Base-by-base conservation (phyloP, 2,113 vertebrate genomes). In the Planiliza haematocheilus region DNA sequence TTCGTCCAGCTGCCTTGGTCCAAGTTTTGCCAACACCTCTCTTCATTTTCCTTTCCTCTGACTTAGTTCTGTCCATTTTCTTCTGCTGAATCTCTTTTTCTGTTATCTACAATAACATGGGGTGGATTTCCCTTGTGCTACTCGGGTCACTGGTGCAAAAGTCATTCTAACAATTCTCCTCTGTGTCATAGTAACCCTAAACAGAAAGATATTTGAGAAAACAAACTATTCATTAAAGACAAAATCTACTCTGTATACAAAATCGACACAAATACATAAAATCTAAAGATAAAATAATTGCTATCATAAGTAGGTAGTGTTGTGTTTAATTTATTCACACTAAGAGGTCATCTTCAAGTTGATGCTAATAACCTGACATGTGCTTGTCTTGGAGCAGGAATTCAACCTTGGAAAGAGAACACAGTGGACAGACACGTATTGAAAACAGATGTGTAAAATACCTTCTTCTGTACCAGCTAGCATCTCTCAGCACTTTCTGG, bases 361-460 rank as follows among this genome's bases (percentile, higher is more conserved):
- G 48, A 85, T 49, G 64, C 62, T 67, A 81, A 74, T 55, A 74
- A 69, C 14, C 16, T n/a, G 9, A 48, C 64, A 62, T 43, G 70
- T 70, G 74, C 24, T 49, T 24, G 51, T 63, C 64, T 84, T 68
- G 17, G 43, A 79, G 74, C 61, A 77, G 66, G 76, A 88, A 82
- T 84, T 75, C 73, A 82, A 63, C 75, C 76, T 86, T 82, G 79
- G 78, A 78, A 75, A 18, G 62, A 80, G 76, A 83, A 76, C 80
- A 86, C 72, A 83, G 86, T 87, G 87, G 87, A 90, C 86, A 90
- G 85, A 76, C 50, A 64, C 68, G 70, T 72, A 90, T 86, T 87
- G 64, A 74, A 89, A 90, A 79, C 90, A 89, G 83, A 89, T 88
- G 90, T 86, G 81, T 86, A 73, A 86, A 91, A 90, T 90, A 79